These are phyloP conservation scores for Neoitamus cyanurus DNA, from an alignment of 2,888 invertebrate genomes.

Conservation along the genomic window DNA sequence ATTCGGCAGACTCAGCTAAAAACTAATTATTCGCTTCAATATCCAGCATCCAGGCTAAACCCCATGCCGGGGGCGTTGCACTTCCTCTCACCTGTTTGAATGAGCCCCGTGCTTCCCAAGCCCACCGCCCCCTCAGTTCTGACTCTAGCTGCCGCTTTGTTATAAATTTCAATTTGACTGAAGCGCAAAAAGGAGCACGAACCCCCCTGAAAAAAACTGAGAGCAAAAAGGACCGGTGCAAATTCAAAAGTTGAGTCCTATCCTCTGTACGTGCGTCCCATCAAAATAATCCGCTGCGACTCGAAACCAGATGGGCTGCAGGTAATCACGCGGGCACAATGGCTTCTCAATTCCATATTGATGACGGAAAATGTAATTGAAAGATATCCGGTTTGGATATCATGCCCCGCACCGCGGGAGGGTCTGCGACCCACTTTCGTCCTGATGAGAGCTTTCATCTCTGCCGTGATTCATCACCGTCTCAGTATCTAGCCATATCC, in stretches of 20 bases:
- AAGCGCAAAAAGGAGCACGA: neutral
- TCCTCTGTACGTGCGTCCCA: neutral
- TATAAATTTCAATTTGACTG: neutral
- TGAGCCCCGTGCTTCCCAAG: neutral
- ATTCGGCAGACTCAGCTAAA: neutral
- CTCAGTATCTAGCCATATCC: neutral
- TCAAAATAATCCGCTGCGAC: neutral
- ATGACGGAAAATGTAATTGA: slow-evolving; percentile 42
- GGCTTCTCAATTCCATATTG: slow-evolving; percentile 37
- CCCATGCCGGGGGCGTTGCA: neutral
- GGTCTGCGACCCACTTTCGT: neutral
- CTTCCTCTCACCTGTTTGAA: neutral
- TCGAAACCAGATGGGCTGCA: neutral
- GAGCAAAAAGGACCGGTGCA: neutral
- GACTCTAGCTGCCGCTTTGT: neutral
- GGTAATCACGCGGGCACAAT: slow-evolving; percentile 38
- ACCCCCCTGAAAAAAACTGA: neutral
- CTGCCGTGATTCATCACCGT: slow-evolving; percentile 7
- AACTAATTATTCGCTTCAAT: neutral
- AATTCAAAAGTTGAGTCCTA: neutral
- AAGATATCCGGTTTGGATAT: slow-evolving; percentile 44
- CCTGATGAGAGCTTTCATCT: slow-evolving; percentile 40
- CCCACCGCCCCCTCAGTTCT: neutral
- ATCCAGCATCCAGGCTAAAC: neutral
- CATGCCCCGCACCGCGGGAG: neutral